Percentiles rank a stretch among this genome's conserved stretches.
phyloP scores from a whole-genome alignment of 2,113 vertebrate species.

The Crotophaga sulcirostris region DNA sequence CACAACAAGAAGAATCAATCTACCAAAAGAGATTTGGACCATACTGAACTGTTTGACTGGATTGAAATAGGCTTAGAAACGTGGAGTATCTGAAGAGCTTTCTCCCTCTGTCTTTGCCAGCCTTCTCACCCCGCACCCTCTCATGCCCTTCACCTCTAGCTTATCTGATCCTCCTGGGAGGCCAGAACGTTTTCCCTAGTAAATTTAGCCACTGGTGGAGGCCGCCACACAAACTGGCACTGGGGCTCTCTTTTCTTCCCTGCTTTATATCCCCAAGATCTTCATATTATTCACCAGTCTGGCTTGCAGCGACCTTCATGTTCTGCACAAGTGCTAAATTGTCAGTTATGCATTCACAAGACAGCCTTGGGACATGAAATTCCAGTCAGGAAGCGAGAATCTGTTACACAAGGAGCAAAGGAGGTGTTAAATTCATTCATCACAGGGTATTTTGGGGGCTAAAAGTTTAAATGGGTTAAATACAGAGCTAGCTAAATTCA shows the following conservation, averaged over 20 bases:
- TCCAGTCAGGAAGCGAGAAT: background rate
- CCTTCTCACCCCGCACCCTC: background rate
- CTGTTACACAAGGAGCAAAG: background rate
- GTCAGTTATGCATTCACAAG: background rate
- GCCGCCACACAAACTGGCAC: background rate
- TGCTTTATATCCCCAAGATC: background rate
- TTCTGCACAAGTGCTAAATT: background rate
- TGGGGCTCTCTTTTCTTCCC: background rate
- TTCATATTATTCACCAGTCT: background rate
- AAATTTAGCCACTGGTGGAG: background rate
- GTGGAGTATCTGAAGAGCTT: background rate
- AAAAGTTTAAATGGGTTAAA: background rate
- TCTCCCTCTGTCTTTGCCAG: background rate
- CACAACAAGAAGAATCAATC: background rate
- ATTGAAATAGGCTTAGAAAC: background rate
- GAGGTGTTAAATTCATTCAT: background rate
- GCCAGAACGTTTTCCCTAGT: background rate
- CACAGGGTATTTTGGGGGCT: background rate
- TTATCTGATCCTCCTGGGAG: background rate
- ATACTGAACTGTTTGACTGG: background rate
- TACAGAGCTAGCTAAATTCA: background rate
- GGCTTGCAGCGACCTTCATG: background rate
- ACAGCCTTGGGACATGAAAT: background rate
- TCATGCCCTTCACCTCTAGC: rapidly evolving
- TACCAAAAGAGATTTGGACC: background rate